Conservation (phyloP, 2,888 invertebrate genomes). For the Bombylius major region DNA sequence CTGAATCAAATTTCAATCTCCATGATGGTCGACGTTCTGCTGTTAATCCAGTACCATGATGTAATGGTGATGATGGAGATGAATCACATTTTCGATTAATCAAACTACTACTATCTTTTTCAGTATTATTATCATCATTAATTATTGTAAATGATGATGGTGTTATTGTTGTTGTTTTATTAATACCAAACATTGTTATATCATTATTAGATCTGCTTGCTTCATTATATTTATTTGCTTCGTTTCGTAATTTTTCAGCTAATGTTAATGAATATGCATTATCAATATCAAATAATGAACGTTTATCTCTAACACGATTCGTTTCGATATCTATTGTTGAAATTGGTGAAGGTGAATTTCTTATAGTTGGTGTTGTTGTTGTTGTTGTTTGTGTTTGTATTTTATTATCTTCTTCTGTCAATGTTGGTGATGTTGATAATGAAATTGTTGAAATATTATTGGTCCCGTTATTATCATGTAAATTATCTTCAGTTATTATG, state of each 20-base stretch:
- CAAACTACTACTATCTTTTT: constrained; percentile 3
- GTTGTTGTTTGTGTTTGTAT: constrained; percentile 2
- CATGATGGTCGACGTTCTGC: constrained; percentile 78
- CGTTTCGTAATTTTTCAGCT: constrained; percentile 26
- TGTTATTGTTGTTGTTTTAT: constrained; percentile 4
- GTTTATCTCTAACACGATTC: constrained; percentile 32
- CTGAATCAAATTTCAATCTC: constrained; percentile 80
- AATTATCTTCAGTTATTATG: not conserved
- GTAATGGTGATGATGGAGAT: constrained; percentile 17
- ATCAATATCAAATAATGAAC: constrained; percentile 29
- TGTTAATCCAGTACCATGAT: constrained; percentile 12
- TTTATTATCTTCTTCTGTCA: not conserved
- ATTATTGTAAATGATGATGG: not conserved
- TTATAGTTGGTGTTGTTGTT: not conserved
- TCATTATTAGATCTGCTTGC: constrained; percentile 12
- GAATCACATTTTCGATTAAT: constrained; percentile 10
- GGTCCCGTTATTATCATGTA: not conserved
- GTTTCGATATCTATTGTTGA: constrained; percentile 11
- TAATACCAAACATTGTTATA: not conserved
- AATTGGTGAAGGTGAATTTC: constrained; percentile 34
- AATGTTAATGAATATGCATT: constrained; percentile 25
- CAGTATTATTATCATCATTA: not conserved
- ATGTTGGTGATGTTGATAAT: too few relatives aligned
- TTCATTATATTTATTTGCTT: constrained; percentile 25
- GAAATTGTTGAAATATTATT: not conserved